Evolutionary conservation across 2,888 invertebrate species (phyloP), one percentile per base, ranked within the genome.

Genomic region (Dynastes grantii): DNA sequence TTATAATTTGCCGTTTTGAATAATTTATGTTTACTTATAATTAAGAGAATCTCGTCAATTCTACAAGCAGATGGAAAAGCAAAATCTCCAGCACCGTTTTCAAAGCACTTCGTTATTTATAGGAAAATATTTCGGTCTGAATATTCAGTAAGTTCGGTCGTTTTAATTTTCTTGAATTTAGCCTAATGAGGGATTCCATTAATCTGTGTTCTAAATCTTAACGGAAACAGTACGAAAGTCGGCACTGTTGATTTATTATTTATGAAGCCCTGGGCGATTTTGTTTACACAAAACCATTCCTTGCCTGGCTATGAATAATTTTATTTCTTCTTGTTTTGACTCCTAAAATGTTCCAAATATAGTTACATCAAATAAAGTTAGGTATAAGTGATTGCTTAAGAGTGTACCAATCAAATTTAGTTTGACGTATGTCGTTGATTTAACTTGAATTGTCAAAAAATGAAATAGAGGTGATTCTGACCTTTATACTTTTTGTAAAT

Each of bases 91-190:
- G 67, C 9, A 45, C 27, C 11, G 55, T 22, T 58, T 2, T 22
- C n/a, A 22, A 13, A 58, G 67, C 22, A 22, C 22, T 67, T 27
- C 67, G 5, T 67, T 27, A 49, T 22, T 67, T 67, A 67, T 11
- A 67, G 27, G 22, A n/a, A 67, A 58, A 71, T 58, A 73, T 58
- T 40, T 58, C 37, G 16, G 58, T 71, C 13, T 73, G 58, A 58
- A 58, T 73, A 61, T 73, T 73, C 40, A 73, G 40, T 27, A 73
- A 37, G 58, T 32, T 40, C 9, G 73, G 58, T 9, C 29, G 73
- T 58, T 73, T 73, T 73, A 73, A 73, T 73, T 73, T 73, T 45
- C 37, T 22, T 40, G 73, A 73, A 73, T 58, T 73, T 73, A 32
- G 55, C 16, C 37, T 73, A 73, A 58, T 45, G 73, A 73, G 40